These are phyloP conservation scores for Drepana arcuata DNA, from an alignment of 1,140 invertebrate genomes.

Conservation along the genomic window DNA sequence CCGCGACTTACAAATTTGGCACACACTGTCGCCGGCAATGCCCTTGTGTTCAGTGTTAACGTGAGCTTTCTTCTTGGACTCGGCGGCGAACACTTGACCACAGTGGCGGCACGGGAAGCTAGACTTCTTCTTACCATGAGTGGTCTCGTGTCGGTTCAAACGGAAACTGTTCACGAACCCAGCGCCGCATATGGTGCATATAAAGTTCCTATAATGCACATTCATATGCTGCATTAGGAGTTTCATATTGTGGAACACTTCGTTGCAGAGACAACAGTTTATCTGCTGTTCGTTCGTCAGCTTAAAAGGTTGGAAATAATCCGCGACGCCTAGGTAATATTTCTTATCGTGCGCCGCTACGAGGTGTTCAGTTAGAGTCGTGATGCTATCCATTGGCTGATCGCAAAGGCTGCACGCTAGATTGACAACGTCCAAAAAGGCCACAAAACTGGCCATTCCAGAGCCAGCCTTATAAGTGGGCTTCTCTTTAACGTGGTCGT, in stretches of 20 bases:
- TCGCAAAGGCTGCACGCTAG: slow-evolving; percentile 54
- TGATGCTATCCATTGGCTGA: slow-evolving; percentile 34
- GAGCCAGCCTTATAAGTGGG: slow-evolving; percentile 48
- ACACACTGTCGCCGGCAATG: slow-evolving; percentile 49
- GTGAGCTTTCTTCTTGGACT: slow-evolving; percentile 56
- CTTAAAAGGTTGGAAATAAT: slow-evolving; percentile 60
- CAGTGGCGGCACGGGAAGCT: slow-evolving; percentile 50
- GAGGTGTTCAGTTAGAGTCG: slow-evolving; percentile 42
- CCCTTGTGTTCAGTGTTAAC: slow-evolving; percentile 56
- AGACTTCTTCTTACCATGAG: slow-evolving; percentile 49
- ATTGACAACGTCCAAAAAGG: slow-evolving; percentile 52
- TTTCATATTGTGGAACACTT: slow-evolving; percentile 58
- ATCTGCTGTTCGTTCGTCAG: slow-evolving; percentile 47
- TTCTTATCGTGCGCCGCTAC: slow-evolving; percentile 46
- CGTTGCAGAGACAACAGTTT: slow-evolving; percentile 48
- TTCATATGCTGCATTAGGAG: slow-evolving; percentile 62
- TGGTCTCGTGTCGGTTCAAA: slow-evolving; percentile 48
- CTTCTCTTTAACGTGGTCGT: slow-evolving; percentile 46
- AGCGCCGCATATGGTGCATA: slow-evolving; percentile 53
- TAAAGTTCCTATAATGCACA: slow-evolving; percentile 54
- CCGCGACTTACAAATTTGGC: slow-evolving; percentile 53
- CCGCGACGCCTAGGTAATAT: slow-evolving; percentile 41
- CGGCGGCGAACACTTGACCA: slow-evolving; percentile 41
- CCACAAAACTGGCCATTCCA: slow-evolving; percentile 50
- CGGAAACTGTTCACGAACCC: slow-evolving; percentile 58